Base-by-base conservation (phyloP, 92 coral and sea anemone genomes). In the Actinostola sp. region DNA sequence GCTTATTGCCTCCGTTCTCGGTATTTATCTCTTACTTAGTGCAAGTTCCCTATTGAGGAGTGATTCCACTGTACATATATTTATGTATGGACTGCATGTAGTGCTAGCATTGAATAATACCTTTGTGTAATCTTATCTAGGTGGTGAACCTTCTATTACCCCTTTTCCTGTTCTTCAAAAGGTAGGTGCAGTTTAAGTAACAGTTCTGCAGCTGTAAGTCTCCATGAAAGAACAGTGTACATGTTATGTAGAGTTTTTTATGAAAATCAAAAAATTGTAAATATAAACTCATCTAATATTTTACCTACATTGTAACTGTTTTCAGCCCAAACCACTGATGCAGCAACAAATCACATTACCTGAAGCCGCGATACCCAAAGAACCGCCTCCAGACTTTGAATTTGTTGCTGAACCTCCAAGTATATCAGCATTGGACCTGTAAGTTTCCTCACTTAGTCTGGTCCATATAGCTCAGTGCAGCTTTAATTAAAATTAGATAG, bases 381-480 rank as follows among this genome's bases (percentile, higher is more conserved):
- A 93, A 62, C 97, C 98, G n/a, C 98, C 98, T 11, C 97, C 98
- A 56, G 98, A 93, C 44, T 92, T 69, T 82, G 97, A 93, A 46
- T 93, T 87, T 42, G 63, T 93, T 73, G 97, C 97, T 35, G 98
- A 93, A 50, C 98, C 98, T 19, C 98, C 98, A 2, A 84, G 89
- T 33, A 90, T 93, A 36, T 93, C 98, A 32, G 96, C 93, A 30
- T 36, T 93, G 57, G 98, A 93, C 70, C 91, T 93, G 98, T 93
- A 76, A 71, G 98, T 93, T 49, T 49, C 3, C 8, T 30, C 14
- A 28, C 21, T 0, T 29, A 55, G 4, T 33, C 48, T 42, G 12
- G 19, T 1, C 15, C 27, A 19, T 41, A 7, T 15, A 31, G 55
- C 15, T 49, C 19, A 3, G 55, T 49, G n/a, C n/a, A n/a, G n/a